phyloP scores from a whole-genome alignment of 2,797 vertebrate genomes.

The Dermochelys coriacea region DNA sequence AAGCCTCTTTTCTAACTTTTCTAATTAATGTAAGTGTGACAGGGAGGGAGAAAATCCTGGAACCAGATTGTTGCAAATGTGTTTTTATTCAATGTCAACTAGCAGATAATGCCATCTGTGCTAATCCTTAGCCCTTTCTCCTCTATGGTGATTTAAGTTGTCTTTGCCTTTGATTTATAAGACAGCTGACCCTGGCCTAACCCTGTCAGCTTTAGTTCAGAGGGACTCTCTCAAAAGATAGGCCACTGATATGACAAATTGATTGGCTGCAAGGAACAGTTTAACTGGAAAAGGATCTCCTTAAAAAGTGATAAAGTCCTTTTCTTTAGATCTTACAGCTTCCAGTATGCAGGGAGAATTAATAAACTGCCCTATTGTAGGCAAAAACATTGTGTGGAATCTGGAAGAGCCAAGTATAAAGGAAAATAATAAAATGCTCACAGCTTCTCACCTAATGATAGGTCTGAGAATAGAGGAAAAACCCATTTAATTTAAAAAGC shows the following conservation, averaged over 20 bases:
- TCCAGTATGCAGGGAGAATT: background rate
- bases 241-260: slow-evolving; percentile 74
- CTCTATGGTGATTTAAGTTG: slow-evolving; percentile 50
- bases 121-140: slow-evolving; percentile 55
- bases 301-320: slow-evolving; percentile 61
- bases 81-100: slow-evolving; percentile 47
- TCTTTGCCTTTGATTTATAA: slow-evolving; percentile 74
- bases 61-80: slow-evolving; percentile 37
- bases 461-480: background rate
- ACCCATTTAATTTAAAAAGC: slow-evolving; percentile 55
- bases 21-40: slow-evolving; percentile 72
- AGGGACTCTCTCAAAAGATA: slow-evolving; percentile 64
- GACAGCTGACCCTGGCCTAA: slow-evolving; percentile 65
- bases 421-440: background rate
- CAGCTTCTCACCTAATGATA: slow-evolving; percentile 1
- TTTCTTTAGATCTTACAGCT: slow-evolving; percentile 31
- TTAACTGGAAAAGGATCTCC: slow-evolving; percentile 57
- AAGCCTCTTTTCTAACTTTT: slow-evolving; percentile 43
- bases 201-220: slow-evolving; percentile 74
- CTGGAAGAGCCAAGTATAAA: background rate
- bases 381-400: background rate
- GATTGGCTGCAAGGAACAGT: slow-evolving; percentile 63
- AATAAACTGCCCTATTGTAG: background rate
- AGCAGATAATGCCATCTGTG: slow-evolving; percentile 47
- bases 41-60: slow-evolving; percentile 7